Conservation (phyloP, 1,140 invertebrate genomes). For the Pseudobourletiella spinata region DNA sequence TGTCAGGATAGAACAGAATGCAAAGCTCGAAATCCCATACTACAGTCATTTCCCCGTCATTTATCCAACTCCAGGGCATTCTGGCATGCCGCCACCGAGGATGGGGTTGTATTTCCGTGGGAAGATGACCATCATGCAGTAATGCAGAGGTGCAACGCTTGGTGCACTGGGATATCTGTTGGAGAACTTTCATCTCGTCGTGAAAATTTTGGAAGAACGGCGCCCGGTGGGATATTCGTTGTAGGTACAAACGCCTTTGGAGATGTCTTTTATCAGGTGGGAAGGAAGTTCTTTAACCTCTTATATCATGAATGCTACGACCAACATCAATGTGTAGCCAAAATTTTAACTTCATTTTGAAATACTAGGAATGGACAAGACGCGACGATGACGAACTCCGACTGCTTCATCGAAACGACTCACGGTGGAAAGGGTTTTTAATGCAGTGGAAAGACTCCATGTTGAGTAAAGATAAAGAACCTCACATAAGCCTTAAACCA, state of each 20-base stretch:
- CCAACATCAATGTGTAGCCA: not conserved
- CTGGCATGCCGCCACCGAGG: not conserved
- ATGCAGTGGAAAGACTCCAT: no score
- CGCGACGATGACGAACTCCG: not conserved
- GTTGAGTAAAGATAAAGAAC: no score
- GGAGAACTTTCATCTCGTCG: not conserved
- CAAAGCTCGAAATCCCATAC: slow-evolving; percentile 23
- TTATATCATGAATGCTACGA: no score
- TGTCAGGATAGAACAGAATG: slow-evolving; percentile 23
- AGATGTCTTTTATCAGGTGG: slow-evolving; percentile 30
- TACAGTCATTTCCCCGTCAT: slow-evolving; percentile 25
- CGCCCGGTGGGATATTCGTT: slow-evolving; percentile 12
- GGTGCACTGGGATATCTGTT: slow-evolving; percentile 26
- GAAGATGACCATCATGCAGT: slow-evolving; percentile 5
- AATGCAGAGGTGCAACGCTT: slow-evolving; percentile 21
- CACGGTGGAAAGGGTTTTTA: no score
- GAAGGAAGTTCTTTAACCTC: not conserved
- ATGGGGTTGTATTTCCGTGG: slow-evolving; percentile 1
- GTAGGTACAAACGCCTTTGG: slow-evolving; percentile 20
- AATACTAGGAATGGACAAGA: slow-evolving; percentile 29
- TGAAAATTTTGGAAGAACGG: not conserved
- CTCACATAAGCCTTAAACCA: not conserved
- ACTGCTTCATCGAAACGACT: not conserved
- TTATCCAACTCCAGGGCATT: slow-evolving; percentile 23
- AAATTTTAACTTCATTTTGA: not conserved